A percentile compares a stretch with the other conserved stretches of the same genome.
These are phyloP conservation scores for Venturia canescens DNA, from an alignment of 1,140 invertebrate genomes.

Conservation along the genomic window DNA sequence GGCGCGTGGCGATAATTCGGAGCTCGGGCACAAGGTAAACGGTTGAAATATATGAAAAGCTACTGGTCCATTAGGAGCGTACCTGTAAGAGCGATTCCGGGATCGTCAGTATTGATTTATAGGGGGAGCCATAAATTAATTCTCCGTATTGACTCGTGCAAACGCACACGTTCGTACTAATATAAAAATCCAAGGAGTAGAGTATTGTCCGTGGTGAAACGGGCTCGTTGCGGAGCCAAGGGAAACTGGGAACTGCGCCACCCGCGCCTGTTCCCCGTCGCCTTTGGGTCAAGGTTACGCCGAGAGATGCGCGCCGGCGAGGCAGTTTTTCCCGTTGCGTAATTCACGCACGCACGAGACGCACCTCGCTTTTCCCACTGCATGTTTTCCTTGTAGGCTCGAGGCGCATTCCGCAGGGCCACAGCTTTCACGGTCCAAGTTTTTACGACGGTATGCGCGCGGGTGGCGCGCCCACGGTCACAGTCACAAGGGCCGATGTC, in stretches of 20 bases:
- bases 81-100: slow-evolving; percentile 4
- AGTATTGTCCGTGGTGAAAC: no score
- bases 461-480: background rate
- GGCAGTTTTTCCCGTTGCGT: slow-evolving; percentile 6
- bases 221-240: no score
- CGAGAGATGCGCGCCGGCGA: background rate
- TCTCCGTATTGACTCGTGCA: background rate
- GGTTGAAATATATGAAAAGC: background rate
- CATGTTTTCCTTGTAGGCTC: background rate
- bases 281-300: slow-evolving; percentile 16
- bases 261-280: slow-evolving; percentile 11
- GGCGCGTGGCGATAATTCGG: background rate
- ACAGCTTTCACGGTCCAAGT: slow-evolving; percentile 2
- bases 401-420: background rate
- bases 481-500: background rate
- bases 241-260: no score
- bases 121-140: background rate
- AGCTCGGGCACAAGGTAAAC: background rate
- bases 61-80: background rate
- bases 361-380: background rate
- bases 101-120: slow-evolving; percentile 9
- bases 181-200: background rate
- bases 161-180: background rate
- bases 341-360: background rate
- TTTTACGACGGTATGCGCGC: background rate